Evolutionary conservation across 2,113 vertebrate species (phyloP), one percentile per base, ranked within the genome.

Genomic region (Cynopterus brachyotis): DNA sequence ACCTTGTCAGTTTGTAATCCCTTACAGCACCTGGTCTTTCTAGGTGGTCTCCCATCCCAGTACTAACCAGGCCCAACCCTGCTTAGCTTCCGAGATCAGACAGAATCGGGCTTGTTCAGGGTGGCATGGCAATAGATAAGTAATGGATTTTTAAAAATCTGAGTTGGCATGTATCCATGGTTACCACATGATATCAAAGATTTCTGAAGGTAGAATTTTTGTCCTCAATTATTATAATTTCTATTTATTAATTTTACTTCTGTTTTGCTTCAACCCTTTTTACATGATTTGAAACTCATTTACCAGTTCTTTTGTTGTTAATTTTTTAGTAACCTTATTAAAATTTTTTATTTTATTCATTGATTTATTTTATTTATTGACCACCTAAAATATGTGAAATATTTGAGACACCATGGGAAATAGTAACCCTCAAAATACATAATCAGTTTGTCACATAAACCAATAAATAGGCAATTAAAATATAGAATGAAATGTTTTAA

Each of bases 161-260:
- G 57, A 89, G 73, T 94, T 73, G 83, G 64, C 16, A 2, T 80
- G 42, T 75, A 72, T 64, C 53, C 62, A 70, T 57, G n/a, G 78
- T 64, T 92, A 76, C n/a, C 35, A 37, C 22, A 73, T 30, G 60
- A 5, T 79, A 62, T 57, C 37, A 93, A 96, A 86, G 35, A 83
- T 91, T 89, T 91, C 55, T 93, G 69, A 93, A 95, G 79, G 82
- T 37, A 72, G n/a, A 4, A 37, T 60, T 96, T 83, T 91, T 72
- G 45, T 89, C 62, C 42, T 70, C 80, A 50, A 95, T 96, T 92
- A 86, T 90, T 83, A 92, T 47, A 91, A 32, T 96, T 93, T 84
- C 85, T 80, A 81, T 94, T 94, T 96, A 66, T 87, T 94, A 86
- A 67, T 70, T 9, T 95, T 96, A 37, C 40, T 88, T 96, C 20